Evolutionary conservation across 1,140 invertebrate genomes (phyloP), one percentile per base, ranked within the genome.

Genomic region (Nasonia vitripennis): DNA sequence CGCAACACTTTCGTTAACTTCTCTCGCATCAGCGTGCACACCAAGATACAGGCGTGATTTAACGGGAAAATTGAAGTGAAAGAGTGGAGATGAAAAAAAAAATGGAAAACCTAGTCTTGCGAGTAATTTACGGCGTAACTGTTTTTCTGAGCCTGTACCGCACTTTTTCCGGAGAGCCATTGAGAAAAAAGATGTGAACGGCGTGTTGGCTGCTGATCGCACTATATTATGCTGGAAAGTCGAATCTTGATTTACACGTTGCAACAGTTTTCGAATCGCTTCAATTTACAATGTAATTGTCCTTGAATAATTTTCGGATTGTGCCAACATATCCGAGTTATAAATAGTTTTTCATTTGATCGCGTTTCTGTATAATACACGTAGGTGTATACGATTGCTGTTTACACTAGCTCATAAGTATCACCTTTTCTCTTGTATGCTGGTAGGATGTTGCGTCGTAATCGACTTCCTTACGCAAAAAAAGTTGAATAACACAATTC

Each of bases 1-100:
- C 23, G 34, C 37, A 78, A 70, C 74, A 83, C 74, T 83, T 83
- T 83, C 74, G 55, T 83, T 78, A 34, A 68, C 37, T 41, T 45
- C 27, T 20, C 68, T 77, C 37, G 20, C 4, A 0, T 1, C 9
- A 23, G 31, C 34, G 23, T 71, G 27, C 14, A 31, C 27, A 11
- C 27, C 6, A 17, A 7, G 55, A 31, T 14, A 2, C 34, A 17
- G 23, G 37, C 27, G 17, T 12, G n/a, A 17, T 34, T 27, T 82
- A 62, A 74, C 71, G 71, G 31, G 73, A 62, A 34, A 10, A 73
- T 27, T 17, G 70, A 73, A 81, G 80, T 55, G 70, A 73, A 81
- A 51, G 68, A 73, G 80, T 9, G 70, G 20, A 55, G 12, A 73
- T n/a, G 31, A 81, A 81, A 71, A 71, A 27, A 71, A 71, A 67